Evolutionary conservation across 2,888 invertebrate genomes (phyloP), one percentile per base, ranked within the genome.

Genomic region (Yponomeuta plumbellus): DNA sequence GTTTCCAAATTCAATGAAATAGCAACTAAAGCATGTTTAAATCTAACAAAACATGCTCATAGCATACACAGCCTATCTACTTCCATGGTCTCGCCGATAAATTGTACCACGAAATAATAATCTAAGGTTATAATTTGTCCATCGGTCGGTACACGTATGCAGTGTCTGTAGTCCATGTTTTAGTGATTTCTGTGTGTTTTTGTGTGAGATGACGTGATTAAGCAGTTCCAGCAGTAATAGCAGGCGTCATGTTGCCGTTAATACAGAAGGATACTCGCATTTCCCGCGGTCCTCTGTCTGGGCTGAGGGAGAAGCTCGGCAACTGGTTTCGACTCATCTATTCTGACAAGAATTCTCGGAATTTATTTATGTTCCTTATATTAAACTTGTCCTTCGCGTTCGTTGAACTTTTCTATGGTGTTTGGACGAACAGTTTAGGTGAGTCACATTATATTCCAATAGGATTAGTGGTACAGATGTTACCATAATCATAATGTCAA

Each of bases 311-410:
- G 78, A 95, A 95, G 81, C 76, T 96, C 17, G 92, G 93, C 76
- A 94, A 94, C 76, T 96, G 95, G 95, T 93, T 95, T 72, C 92
- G 98, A 75, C 90, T 98, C 69, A 97, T 98, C 77, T 97, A 98
- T 85, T 94, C 98, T 0, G 99, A 99, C 87, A 93, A 95, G 80
- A 97, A 97, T 86, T 98, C 98, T 1, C 94, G 98, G 79, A 98
- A 98, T 89, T 91, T 99, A 72, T 98, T 99, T 80, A 91, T 98
- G 44, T 99, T 99, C 82, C 93, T 99, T 17, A 75, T 98, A 71
- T 92, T 99, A 57, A 99, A 99, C 87, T 93, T 99, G 71, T 97
- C 97, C 52, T 99, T 99, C 91, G 99, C 99, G 26, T 98, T 99
- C 88, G 97, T 99, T 62, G 99, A 99, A 86, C 92, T 99, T 67